Evolutionary conservation across 1,140 invertebrate genomes (phyloP), one percentile per base, ranked within the genome.

Genomic region (Solenopsis fugax): DNA sequence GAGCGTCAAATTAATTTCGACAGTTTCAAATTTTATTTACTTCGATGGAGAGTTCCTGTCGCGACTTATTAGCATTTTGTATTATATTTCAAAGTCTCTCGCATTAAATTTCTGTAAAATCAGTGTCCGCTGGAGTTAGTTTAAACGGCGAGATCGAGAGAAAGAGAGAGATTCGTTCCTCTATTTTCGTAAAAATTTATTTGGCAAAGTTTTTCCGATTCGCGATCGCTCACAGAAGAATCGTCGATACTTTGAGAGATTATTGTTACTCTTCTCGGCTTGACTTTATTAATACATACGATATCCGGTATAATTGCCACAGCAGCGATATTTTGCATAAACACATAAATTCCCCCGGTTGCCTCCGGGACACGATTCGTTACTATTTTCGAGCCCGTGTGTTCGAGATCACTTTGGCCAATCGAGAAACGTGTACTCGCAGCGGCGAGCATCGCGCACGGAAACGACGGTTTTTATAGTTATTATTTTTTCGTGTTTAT

Each of bases 401-500:
- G 18, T 72, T 48, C 52, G 80, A 48, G 67, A 82, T 82, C 80
- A 82, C 80, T 82, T 73, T 41, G 54, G 52, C n/a, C 80, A 71
- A 60, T 45, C 69, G 80, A 84, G 69, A 75, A 73, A 60, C 80
- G 52, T 56, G 24, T 58, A 34, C 37, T 37, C 52, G 41, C 37
- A 34, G 13, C 45, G n/a, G 62, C 80, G 29, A 69, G 76, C 62
- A 71, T 50, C 71, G 56, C 50, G 62, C 56, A 73, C 60, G 67
- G 58, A 58, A 41, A 78, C 76, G 80, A 41, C 80, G 88, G 86
- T 93, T 94, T 94, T 94, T 94, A 93, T 92, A 93, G 93, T 94
- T 94, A 94, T 94, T 94, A 95, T 94, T 94, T 94, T 93, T 93
- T 91, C 91, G 88, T 93, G 92, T 93, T 92, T 93, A 92, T 93